Base-by-base conservation (phyloP, 2,797 vertebrate species). In the Myioborus miniatus region DNA sequence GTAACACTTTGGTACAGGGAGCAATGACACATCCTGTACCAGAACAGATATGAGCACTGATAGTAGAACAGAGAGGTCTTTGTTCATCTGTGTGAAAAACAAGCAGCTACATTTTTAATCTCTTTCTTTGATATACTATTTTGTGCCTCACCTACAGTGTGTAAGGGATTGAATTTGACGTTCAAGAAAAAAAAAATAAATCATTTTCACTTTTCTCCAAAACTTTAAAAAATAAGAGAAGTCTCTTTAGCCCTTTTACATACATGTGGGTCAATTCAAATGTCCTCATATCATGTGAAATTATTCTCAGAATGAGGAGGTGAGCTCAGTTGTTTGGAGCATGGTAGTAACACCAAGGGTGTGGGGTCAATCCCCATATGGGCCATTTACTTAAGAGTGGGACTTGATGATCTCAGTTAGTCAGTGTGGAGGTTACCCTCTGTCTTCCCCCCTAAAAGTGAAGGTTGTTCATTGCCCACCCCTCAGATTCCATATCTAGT, bases 1-100 rank as follows among this genome's bases (percentile, higher is more conserved):
- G 80, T 74, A 94, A 84, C 29, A 30, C 82, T 94, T 93, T 84
- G 52, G 67, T 94, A 77, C 91, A 77, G 86, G 89, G 80, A 84
- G 67, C 83, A 94, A 70, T 79, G 91, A 91, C 83, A 94, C 87
- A 87, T 93, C 52, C 74, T 94, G 87, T 96, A 94, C 87, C 80
- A 86, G 87, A 90, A 80, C 62, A 94, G 89, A 93, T 95, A 94
- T 21, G 44, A 84, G 6, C 12, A 72, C 58, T 87, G 96, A 94
- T 88, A 97, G 70, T 13, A 77, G 63, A 95, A 94, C 74, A 94
- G 52, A 88, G 52, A 84, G 20, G 74, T 79, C 63, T 96, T 96
- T 96, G 87, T 94, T 94, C 70, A 83, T 91, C 59, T 76, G 37
- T 74, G 92, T 78, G 49, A 82, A 94, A 92, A 91, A 93, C 44